phyloP scores from a whole-genome alignment of 1,140 invertebrate genomes.

The Sinella curviseta region DNA sequence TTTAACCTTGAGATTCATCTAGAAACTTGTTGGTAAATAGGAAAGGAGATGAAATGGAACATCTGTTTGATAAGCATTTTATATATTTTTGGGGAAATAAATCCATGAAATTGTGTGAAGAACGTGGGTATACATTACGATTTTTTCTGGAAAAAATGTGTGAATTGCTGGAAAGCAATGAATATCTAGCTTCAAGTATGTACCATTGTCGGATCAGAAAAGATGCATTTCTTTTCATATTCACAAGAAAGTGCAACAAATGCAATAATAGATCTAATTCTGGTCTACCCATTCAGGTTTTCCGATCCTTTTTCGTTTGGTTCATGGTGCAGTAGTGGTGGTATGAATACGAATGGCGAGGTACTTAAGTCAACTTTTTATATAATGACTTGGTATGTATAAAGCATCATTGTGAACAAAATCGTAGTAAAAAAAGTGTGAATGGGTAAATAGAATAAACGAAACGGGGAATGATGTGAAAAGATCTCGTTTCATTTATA shows the following conservation, averaged over 20 bases:
- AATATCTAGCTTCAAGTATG: too few relatives aligned
- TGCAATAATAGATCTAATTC: background rate
- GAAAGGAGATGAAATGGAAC: background rate
- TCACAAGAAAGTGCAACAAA: background rate
- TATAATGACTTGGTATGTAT: too few relatives aligned
- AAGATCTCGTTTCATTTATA: too few relatives aligned
- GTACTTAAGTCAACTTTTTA: constrained; percentile 12
- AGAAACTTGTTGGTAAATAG: background rate
- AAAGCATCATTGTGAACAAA: too few relatives aligned
- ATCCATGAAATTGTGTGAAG: background rate
- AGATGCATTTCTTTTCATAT: background rate
- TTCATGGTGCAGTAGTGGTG: too few relatives aligned
- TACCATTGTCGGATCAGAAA: background rate
- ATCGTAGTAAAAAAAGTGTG: too few relatives aligned
- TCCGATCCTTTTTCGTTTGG: background rate
- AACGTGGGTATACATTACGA: too few relatives aligned
- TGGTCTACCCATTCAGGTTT: background rate
- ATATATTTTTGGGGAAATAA: too few relatives aligned
- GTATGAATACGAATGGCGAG: background rate
- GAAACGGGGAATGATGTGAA: too few relatives aligned
- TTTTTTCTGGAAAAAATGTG: background rate
- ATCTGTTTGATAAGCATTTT: background rate
- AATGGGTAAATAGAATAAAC: too few relatives aligned
- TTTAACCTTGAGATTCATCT: background rate
- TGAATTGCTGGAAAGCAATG: too few relatives aligned